Base-by-base conservation (phyloP, 2,113 vertebrate genomes). In the Barnardius zonarius region DNA sequence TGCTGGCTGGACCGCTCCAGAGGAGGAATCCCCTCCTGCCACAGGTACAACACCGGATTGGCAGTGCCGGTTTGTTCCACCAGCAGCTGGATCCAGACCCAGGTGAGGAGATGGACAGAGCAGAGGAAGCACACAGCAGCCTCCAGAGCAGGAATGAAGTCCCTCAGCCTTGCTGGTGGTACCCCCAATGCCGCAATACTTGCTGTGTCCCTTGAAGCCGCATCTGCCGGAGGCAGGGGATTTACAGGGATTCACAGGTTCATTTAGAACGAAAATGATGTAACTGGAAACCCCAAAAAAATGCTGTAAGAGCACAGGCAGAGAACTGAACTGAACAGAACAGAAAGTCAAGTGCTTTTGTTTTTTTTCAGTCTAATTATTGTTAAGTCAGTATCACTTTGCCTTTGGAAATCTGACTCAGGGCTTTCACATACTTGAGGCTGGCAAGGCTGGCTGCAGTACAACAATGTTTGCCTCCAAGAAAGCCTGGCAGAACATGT, bases 401-500 rank as follows among this genome's bases (percentile, higher is more conserved):
- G 73, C 80, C 55, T 75, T 82, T 78, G 0, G 2, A 93, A 91
- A 72, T 48, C 92, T 94, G 93, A 96, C 92, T 96, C 92, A 92
- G 89, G 96, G 41, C 52, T 95, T 93, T 64, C 62, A 74, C 81
- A 69, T 75, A 35, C 88, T 86, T 28, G 92, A 81, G 93, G 88
- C 90, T 92, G 95, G 95, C 90, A 91, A 31, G 76, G 93, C 69
- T 96, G 96, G 95, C 91, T 22, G 69, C 1, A 1, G 46, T 19
- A 92, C 90, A 90, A 83, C 54, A 93, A 81, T 41, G 11, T 63
- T 88, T 64, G 72, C 72, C 89, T 96, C 86, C 57, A 41, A 84
- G 92, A 91, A 91, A 92, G 80, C 80, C 88, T 94, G 90, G 91
- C 86, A 92, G 86, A 83, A 69, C 46, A 17, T 2, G 1, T 10